phyloP scores from a whole-genome alignment of 1,140 invertebrate species.

The Fragariocoptes setiger region DNA sequence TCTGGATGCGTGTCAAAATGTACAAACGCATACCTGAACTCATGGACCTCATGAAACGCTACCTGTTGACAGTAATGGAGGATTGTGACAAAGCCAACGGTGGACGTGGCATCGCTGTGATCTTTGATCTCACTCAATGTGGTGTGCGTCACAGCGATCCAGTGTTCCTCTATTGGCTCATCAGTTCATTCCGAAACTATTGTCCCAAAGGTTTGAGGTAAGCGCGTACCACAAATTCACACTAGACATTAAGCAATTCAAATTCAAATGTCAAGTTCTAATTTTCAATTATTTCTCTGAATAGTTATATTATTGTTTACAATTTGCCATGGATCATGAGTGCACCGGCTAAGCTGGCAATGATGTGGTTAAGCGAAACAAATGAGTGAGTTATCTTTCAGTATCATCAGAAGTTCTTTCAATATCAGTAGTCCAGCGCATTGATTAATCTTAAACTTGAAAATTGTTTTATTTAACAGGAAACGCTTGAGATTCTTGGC shows the following conservation, averaged over 20 bases:
- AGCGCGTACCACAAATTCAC: no score
- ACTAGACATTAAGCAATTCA: no score
- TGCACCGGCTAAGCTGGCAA: conserved; percentile 3
- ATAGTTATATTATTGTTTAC: conserved; percentile 3
- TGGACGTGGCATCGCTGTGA: conserved; percentile 1
- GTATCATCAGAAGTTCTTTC: conserved; percentile 19
- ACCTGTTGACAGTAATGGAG: conserved; percentile 1
- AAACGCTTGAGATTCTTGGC: not conserved
- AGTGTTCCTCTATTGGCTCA: conserved; percentile 4
- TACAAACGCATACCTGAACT: not conserved
- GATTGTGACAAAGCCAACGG: not conserved
- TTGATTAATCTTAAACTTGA: not conserved
- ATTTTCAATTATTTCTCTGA: no score
- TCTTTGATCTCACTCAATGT: conserved; percentile 5
- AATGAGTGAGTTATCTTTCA: conserved; percentile 20
- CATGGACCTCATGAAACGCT: conserved; percentile 2
- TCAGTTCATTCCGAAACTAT: conserved; percentile 3
- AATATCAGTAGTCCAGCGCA: conserved; percentile 15
- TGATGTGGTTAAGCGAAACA: conserved; percentile 3
- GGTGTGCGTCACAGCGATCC: conserved; percentile 2
- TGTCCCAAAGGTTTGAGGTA: conserved; percentile 5
- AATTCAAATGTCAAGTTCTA: no score
- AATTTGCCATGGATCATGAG: conserved; percentile 4
- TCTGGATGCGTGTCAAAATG: conserved; percentile 5
- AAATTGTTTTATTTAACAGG: not conserved